Base-by-base conservation (phyloP, 2,113 vertebrate species). In the Sander vitreus region DNA sequence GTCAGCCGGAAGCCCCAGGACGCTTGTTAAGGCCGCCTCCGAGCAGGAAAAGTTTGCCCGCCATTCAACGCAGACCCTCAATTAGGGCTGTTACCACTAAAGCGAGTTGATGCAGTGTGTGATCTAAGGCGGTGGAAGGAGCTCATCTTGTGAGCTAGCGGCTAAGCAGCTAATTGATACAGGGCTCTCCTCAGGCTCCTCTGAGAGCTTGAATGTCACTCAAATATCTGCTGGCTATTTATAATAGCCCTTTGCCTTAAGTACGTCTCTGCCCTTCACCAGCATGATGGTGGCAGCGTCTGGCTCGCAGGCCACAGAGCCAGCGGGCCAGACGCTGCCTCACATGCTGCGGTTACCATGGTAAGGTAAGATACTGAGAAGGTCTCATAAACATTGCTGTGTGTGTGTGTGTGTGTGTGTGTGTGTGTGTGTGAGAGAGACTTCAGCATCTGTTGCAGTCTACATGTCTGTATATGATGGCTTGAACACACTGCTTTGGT, bases 311-410 rank as follows among this genome's bases (percentile, higher is more conserved):
- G 78, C 75, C 63, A 65, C 84, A 81, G 85, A 81, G 81, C 57
- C 79, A 6, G 58, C n/a, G 3, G 71, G 75, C 83, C 75, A 90
- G 90, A 88, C 86, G 54, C 68, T 88, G 86, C 76, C 81, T 88
- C 79, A 88, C 81, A 80, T 21, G 63, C 88, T 88, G 83, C 0
- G 67, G 87, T 88, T 74, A 81, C 73, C 81, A 85, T 78, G 79
- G 79, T 83, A 78, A 90, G 77, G 76, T 85, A 66, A 78, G 76
- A 77, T 79, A 68, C 71, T 59, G 76, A 50, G 50, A 69, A 58
- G 23, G 39, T 73, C 76, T 47, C 62, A 67, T 53, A 57, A 82
- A 82, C 45, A 27, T 51, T 10, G 6, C 15, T 39, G 55, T 66
- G 50, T 53, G 63, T 25, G 12, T 68, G 70, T 45, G 55, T 47